phyloP scores from a whole-genome alignment of 2,797 vertebrate genomes.

The Momotus momota region DNA sequence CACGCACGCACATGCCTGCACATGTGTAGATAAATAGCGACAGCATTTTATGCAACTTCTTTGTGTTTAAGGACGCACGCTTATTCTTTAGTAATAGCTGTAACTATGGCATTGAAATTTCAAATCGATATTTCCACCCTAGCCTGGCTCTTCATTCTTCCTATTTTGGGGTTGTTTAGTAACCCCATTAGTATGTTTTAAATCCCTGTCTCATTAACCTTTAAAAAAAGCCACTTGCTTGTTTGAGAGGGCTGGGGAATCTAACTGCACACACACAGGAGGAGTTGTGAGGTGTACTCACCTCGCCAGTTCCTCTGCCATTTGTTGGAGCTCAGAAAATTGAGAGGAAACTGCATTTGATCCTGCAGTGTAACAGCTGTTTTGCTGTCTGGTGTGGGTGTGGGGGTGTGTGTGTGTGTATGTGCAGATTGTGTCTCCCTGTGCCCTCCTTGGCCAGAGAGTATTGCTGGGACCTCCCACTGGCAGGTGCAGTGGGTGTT shows the following conservation, averaged over 20 bases:
- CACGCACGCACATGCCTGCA: fast-evolving
- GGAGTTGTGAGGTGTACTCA: not conserved
- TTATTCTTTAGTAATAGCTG: not conserved
- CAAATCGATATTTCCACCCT: not conserved
- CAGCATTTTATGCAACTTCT: not conserved
- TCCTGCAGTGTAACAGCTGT: not conserved
- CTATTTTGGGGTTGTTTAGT: not conserved
- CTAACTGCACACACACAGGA: not conserved
- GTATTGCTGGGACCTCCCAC: not conserved
- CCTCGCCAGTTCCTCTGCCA: not conserved
- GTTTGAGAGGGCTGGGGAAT: not conserved
- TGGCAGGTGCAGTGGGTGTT: not conserved
- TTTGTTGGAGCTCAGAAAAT: not conserved
- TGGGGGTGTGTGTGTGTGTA: too few relatives aligned
- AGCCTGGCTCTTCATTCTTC: not conserved
- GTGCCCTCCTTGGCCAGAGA: not conserved
- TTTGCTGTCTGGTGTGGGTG: not conserved
- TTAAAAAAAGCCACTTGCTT: not conserved
- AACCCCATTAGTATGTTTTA: not conserved
- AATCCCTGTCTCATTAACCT: not conserved
- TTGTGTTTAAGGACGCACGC: not conserved
- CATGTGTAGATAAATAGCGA: not conserved
- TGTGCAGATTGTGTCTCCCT: not conserved
- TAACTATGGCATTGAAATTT: not conserved
- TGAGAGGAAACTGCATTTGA: not conserved